Percentiles rank a stretch among this genome's conserved stretches.
These are phyloP conservation scores for Halocaridina rubra DNA, from an alignment of 2,888 invertebrate species.

Conservation along the genomic window DNA sequence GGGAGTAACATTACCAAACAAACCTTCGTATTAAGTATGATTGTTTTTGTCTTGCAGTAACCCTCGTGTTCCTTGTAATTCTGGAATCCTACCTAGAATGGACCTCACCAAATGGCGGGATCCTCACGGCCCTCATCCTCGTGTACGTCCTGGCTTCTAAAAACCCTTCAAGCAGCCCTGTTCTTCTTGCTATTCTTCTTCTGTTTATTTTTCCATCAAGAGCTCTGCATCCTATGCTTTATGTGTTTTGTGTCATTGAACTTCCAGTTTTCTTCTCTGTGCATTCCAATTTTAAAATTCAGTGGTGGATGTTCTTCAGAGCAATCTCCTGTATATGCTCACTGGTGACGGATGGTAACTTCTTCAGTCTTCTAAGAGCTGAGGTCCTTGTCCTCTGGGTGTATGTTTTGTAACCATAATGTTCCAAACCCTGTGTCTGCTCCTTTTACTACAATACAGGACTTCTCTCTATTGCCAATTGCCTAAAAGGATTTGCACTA, in stretches of 20 bases:
- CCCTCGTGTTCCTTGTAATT: conserved; percentile 91
- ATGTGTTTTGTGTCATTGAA: neutral
- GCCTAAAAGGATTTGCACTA: no score
- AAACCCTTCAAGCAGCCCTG: neutral
- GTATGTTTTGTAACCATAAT: no score
- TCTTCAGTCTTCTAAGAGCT: neutral
- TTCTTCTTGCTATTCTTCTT: neutral
- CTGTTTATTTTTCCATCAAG: neutral
- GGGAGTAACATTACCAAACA: no score
- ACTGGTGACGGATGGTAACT: neutral
- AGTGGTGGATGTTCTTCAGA: neutral
- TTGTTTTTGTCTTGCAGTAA: conserved; percentile 80
- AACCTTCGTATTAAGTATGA: no score
- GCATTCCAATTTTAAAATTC: neutral
- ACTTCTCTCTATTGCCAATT: no score
- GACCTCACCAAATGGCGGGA: conserved; percentile 93
- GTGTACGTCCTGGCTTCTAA: conserved; percentile 53
- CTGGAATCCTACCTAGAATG: conserved; percentile 86
- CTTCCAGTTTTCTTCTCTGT: no score
- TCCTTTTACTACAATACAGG: no score
- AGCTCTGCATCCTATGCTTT: neutral
- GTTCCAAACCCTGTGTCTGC: no score
- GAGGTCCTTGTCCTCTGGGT: neutral
- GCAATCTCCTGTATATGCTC: neutral
- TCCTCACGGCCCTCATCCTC: conserved; percentile 56